Percentiles rank a stretch among this genome's conserved stretches.
Evolutionary conservation across 2,113 vertebrate genomes (phyloP).

Genomic region (Gallinago paraguaiae): DNA sequence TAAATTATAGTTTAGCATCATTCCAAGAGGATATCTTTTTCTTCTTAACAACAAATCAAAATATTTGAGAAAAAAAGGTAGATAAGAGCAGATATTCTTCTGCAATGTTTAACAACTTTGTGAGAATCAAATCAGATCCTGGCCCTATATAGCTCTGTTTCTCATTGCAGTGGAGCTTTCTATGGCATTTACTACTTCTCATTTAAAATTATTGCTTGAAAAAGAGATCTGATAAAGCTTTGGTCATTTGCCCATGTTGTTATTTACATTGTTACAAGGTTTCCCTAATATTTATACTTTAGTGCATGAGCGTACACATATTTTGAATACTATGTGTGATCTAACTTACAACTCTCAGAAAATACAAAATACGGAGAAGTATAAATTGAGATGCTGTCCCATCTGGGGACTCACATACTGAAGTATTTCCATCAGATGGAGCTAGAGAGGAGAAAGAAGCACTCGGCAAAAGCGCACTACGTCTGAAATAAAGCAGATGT

Average conservation of each 20-base stretch:
- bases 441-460: slow-evolving; percentile 6
- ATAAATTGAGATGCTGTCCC: background rate
- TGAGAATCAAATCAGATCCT: background rate
- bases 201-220: slow-evolving; percentile 49
- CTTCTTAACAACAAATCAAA: background rate
- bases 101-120: background rate
- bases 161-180: slow-evolving; percentile 4
- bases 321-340: slow-evolving; percentile 37
- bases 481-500: slow-evolving; percentile 46
- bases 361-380: background rate
- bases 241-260: slow-evolving; percentile 31
- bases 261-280: slow-evolving; percentile 29
- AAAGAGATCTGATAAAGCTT: slow-evolving; percentile 22
- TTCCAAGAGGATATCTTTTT: background rate
- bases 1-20: background rate
- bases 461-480: background rate
- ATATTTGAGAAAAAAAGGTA: background rate
- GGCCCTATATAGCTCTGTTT: background rate
- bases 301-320: background rate
- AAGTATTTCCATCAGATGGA: background rate
- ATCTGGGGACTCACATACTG: background rate
- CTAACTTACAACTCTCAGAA: slow-evolving; percentile 18
- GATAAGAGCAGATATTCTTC: background rate
- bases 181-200: slow-evolving; percentile 48
- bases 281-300: slow-evolving; percentile 31